A percentile compares a stretch with the other conserved stretches of the same genome.
phyloP scores from a whole-genome alignment of 2,888 invertebrate genomes.

The Apamea epomidion region DNA sequence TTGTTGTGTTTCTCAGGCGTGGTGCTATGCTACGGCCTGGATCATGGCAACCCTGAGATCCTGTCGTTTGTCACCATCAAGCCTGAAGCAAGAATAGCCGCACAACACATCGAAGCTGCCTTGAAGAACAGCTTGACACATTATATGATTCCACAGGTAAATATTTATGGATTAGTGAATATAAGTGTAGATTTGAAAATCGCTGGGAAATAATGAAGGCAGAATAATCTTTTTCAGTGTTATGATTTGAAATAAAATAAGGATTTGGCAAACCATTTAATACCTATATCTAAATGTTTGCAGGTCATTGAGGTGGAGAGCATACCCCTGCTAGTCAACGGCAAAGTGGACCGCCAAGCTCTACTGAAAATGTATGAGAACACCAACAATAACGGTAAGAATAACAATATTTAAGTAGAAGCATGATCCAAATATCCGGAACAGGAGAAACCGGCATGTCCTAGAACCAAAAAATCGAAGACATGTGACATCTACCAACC shows the following conservation, averaged over 20 bases:
- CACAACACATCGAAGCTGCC: slow-evolving; percentile 92
- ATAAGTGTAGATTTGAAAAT: neutral
- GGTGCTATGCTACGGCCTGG: slow-evolving; percentile 95
- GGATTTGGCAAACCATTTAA: neutral
- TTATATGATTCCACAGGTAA: slow-evolving; percentile 95
- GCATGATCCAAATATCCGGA: too few relatives aligned
- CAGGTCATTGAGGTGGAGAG: slow-evolving; percentile 93
- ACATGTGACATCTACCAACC: too few relatives aligned
- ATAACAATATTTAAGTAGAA: neutral
- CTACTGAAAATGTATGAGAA: slow-evolving; percentile 94
- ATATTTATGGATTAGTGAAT: neutral
- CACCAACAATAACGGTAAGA: slow-evolving; percentile 92
- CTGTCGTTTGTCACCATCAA: slow-evolving; percentile 92
- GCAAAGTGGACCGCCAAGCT: slow-evolving; percentile 95
- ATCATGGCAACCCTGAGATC: slow-evolving; percentile 93
- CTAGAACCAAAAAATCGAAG: too few relatives aligned
- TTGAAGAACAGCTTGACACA: slow-evolving; percentile 92
- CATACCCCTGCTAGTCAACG: slow-evolving; percentile 96
- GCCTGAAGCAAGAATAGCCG: slow-evolving; percentile 85
- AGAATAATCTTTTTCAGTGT: neutral
- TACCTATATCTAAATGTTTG: neutral
- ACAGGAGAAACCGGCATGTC: too few relatives aligned
- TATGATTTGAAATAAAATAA: neutral
- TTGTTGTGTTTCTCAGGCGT: neutral
- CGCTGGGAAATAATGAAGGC: neutral